Base-by-base conservation (phyloP, 2,113 vertebrate species). In the Cygnus atratus region DNA sequence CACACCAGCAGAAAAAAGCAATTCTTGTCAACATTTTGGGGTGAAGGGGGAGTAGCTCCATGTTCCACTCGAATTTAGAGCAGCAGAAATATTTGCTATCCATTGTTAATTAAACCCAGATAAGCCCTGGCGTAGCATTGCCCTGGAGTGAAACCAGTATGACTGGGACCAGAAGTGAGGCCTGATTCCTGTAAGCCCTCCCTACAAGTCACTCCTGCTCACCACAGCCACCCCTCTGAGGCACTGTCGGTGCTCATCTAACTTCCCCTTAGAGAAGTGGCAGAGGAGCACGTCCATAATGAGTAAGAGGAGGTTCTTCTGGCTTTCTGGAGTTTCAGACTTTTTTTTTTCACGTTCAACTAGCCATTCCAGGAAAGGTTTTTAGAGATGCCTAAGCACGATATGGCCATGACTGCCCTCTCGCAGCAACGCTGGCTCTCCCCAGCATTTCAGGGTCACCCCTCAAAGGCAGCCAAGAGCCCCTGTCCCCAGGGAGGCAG, bases 391-490 rank as follows among this genome's bases (percentile, higher is more conserved):
- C 25, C 58, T 31, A 77, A 29, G 35, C 20, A 26, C 19, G 4
- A 43, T 7, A 61, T 7, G 26, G 41, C 21, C 50, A 22, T 14
- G 48, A 18, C 13, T 72, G 79, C 15, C 35, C 18, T 16, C 33
- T 20, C 48, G 26, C 50, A 87, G 68, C 58, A 22, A 25, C 2
- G 11, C 33, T 44, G 57, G 46, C 15, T 87, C 50, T 17, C n/a
- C 37, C n/a, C 52, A 54, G 55, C 22, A 31, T 21, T 31, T 5
- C 0, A 39, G 0, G 13, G 35, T 71, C 13, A 2, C 22, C 17
- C 89, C 66, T 68, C 61, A 86, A 39, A 79, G 62, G 72, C 52
- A 75, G 35, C 50, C 52, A 62, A 71, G 46, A 79, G 39, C 43
- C 52, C 15, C 24, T 26, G 33, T 79, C 57, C 67, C 72, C 41